phyloP scores from a whole-genome alignment of 1,140 invertebrate genomes.

The Conus betulinus region DNA sequence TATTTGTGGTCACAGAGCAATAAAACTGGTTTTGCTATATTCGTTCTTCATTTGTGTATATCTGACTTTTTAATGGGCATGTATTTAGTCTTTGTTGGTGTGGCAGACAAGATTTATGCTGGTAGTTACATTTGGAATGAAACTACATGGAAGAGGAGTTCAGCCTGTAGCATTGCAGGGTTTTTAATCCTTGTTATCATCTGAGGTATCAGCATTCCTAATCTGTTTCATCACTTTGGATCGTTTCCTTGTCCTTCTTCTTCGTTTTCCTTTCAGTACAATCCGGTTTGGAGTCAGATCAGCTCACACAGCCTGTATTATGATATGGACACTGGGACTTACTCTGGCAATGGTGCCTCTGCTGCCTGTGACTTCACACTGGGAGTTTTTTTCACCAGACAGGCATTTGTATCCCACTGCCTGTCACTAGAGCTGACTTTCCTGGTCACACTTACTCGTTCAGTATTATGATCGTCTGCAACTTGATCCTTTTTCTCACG shows the following conservation, averaged over 20 bases:
- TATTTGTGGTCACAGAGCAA: not conserved
- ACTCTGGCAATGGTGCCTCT: not conserved
- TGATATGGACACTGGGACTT: not conserved
- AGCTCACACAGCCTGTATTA: not conserved
- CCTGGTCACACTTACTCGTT: not conserved
- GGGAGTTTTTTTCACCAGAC: conserved; percentile 14
- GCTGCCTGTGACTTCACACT: conserved; percentile 1
- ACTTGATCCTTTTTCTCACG: not conserved
- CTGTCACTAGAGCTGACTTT: not conserved
- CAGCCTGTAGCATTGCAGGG: not conserved
- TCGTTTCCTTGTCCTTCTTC: not conserved
- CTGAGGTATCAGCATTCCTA: not conserved
- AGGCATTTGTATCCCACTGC: conserved; percentile 11
- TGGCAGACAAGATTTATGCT: not conserved
- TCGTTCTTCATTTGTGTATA: not conserved
- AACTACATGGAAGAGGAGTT: not conserved
- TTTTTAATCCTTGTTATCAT: not conserved
- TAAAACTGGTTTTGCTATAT: not conserved
- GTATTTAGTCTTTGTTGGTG: not conserved
- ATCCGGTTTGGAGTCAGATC: not conserved
- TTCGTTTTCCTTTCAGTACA: not conserved
- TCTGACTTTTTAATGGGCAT: not conserved
- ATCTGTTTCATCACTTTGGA: not conserved
- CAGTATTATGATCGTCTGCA: not conserved
- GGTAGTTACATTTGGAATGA: not conserved